Evolutionary conservation across 2,797 vertebrate genomes (phyloP), one percentile per base, ranked within the genome.

Genomic region (Coranthus polyacanthus): DNA sequence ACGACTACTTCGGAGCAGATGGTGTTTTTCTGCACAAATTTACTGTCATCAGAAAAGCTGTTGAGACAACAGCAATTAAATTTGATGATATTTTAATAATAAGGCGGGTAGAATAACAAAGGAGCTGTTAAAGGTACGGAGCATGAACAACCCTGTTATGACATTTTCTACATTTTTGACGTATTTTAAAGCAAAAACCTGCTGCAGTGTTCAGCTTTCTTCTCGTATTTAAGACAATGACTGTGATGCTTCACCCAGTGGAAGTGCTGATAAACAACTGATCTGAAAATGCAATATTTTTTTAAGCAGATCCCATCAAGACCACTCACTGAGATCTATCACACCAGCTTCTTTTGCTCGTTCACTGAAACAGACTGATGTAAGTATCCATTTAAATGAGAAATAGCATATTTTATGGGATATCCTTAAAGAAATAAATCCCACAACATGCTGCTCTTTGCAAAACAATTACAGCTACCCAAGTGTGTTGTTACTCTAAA

Each of bases 21-120:
- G 68, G 68, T 63, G 47, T 66, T 68, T 73, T 64, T 72, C 13
- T 65, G 58, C 47, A 51, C 39, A 78, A 53, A 73, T 38, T 60
- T 37, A 24, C 53, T 57, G 36, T 63, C 32, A 15, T 51, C 8
- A 69, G 63, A 73, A 32, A 38, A 41, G 47, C 20, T 9, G 55
- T 16, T 77, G 68, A 62, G 54, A 46, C 21, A 59, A 59, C 44
- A 58, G 45, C 44, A 44, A 66, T 79, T 67, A 43, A 57, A 72
- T 71, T 22, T 32, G 32, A 21, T 12, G 63, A 53, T 67, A 22
- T 58, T 62, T 51, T 45, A 37, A 66, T 59, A 22, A 60, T 36
- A 16, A 5, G 18, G 16, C 15, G 18, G 32, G 17, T 9, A 9
- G 49, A 42, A 41, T 42, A 46, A 36, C 36, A n/a, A 20, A 24